phyloP scores from a whole-genome alignment of 2,797 vertebrate genomes.

The Apodemus agrarius region DNA sequence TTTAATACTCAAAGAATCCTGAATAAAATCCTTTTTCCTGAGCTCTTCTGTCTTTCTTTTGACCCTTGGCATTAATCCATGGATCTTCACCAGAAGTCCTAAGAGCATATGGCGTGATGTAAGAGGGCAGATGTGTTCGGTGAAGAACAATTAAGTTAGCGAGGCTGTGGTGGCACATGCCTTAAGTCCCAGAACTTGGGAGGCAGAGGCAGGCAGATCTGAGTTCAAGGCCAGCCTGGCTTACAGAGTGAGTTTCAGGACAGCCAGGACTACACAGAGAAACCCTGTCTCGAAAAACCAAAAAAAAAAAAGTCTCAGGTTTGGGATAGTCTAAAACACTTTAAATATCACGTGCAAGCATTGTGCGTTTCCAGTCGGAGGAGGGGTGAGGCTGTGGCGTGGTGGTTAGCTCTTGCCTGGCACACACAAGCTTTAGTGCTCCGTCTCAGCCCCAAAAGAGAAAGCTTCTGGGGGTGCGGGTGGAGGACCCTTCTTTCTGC shows the following conservation, averaged over 20 bases:
- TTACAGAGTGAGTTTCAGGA: neutral
- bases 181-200: neutral
- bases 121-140: constrained; percentile 16
- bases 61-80: constrained; percentile 81
- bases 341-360: constrained; percentile 62
- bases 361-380: neutral
- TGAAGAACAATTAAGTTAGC: constrained; percentile 53
- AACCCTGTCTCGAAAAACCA: neutral
- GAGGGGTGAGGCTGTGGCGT: neutral
- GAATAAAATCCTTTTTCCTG: neutral
- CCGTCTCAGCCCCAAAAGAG: neutral
- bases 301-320: neutral
- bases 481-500: constrained; percentile 50
- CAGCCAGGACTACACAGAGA: neutral
- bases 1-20: neutral
- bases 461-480: neutral
- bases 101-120: neutral
- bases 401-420: neutral
- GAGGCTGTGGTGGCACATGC: neutral
- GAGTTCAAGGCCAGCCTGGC: neutral
- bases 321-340: constrained; percentile 49
- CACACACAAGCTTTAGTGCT: too few species aligned
- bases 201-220: neutral
- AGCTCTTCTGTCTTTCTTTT: constrained; percentile 16
- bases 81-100: constrained; percentile 78